Conservation (phyloP, 1,140 invertebrate genomes). For the Tetranychus urticae region DNA sequence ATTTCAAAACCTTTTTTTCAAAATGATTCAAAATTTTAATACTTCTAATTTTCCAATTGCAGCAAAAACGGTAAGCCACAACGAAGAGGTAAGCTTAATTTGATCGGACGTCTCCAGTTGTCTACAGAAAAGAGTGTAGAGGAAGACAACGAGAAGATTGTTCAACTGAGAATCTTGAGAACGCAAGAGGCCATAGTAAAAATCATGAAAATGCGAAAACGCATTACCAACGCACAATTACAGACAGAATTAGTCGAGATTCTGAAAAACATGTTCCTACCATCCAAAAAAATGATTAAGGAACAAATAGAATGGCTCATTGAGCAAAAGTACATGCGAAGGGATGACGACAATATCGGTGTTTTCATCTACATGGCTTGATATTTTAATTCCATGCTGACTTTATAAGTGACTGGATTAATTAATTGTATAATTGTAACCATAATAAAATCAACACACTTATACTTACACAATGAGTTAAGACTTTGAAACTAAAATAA, state of each 20-base stretch:
- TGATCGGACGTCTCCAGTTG: conserved; percentile 76
- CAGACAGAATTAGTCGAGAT: conserved; percentile 93
- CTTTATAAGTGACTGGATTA: too few species aligned
- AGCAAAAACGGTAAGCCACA: conserved; percentile 83
- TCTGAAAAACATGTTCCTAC: conserved; percentile 95
- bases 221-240: conserved; percentile 70
- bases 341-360: conserved; percentile 92
- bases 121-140: conserved; percentile 84
- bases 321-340: conserved; percentile 87
- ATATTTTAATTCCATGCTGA: too few species aligned
- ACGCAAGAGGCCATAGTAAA: conserved; percentile 93
- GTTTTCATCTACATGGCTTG: conserved; percentile 34
- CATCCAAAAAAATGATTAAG: conserved; percentile 97
- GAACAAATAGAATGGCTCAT: conserved; percentile 98
- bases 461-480: too few species aligned
- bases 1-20: background rate
- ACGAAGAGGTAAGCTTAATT: conserved; percentile 75
- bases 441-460: too few species aligned
- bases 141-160: conserved; percentile 91
- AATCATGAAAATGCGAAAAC: conserved; percentile 92
- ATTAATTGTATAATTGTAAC: too few species aligned
- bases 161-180: conserved; percentile 73
- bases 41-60: conserved; percentile 11
- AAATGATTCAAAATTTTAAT: background rate
- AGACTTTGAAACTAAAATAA: too few species aligned